Percentiles rank a stretch among this genome's conserved stretches.
phyloP scores from a whole-genome alignment of 2,888 invertebrate genomes.

The Dascillus cervinus region DNA sequence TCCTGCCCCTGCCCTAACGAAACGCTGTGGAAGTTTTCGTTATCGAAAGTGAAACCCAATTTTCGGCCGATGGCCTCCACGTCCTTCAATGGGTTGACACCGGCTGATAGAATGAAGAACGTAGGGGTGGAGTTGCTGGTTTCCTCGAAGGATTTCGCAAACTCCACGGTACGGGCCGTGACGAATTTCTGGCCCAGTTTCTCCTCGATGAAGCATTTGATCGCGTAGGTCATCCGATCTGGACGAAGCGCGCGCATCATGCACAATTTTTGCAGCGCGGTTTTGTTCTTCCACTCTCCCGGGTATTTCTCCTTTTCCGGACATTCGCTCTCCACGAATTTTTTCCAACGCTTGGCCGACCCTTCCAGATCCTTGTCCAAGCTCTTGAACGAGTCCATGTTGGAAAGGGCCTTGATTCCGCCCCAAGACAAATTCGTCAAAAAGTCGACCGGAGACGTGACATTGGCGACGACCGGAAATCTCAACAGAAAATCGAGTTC shows the following conservation, averaged over 20 bases:
- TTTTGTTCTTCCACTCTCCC: conserved; percentile 92
- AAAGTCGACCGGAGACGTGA: conserved; percentile 75
- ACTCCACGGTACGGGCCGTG: conserved; percentile 69
- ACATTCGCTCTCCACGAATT: conserved; percentile 84
- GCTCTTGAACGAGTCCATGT: conserved; percentile 71
- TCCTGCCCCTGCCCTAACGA: conserved; percentile 94
- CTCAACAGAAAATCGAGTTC: conserved; percentile 85
- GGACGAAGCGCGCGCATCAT: conserved; percentile 88
- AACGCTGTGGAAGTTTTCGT: conserved; percentile 83
- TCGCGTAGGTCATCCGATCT: conserved; percentile 92
- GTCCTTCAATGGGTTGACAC: conserved; percentile 91
- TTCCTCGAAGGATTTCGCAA: conserved; percentile 80
- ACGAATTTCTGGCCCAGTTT: conserved; percentile 77
- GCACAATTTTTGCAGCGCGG: conserved; percentile 75
- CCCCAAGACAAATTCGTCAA: conserved; percentile 77
- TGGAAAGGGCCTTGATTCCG: conserved; percentile 75
- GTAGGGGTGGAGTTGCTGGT: conserved; percentile 77
- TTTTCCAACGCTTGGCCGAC: conserved; percentile 87
- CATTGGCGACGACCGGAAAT: conserved; percentile 70
- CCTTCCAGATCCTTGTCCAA: conserved; percentile 89
- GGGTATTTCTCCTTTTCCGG: conserved; percentile 92
- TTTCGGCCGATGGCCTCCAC: conserved; percentile 79
- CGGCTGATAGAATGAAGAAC: conserved; percentile 91
- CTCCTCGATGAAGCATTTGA: conserved; percentile 82
- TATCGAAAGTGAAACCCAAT: conserved; percentile 70